Percentiles rank a stretch among this genome's conserved stretches.
phyloP scores from a whole-genome alignment of 2,797 vertebrate species.

The Morus bassanus region DNA sequence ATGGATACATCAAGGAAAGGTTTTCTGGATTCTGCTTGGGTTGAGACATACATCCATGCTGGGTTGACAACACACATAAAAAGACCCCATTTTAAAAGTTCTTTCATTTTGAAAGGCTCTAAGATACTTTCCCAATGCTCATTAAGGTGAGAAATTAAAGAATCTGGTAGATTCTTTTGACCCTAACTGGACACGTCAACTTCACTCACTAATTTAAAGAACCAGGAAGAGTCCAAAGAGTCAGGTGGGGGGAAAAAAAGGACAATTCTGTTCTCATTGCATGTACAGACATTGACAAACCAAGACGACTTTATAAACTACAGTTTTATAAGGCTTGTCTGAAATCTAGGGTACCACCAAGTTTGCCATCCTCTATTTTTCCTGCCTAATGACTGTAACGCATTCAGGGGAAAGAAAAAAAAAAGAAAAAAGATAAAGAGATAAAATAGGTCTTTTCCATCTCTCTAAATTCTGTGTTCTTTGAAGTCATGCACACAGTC shows the following conservation, averaged over 20 bases:
- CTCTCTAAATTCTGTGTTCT: background rate
- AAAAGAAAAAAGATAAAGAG: background rate
- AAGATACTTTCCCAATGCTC: background rate
- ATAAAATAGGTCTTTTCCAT: background rate
- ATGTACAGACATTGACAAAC: background rate
- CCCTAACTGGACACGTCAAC: background rate
- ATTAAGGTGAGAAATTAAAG: background rate
- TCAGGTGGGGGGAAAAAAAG: rapidly evolving
- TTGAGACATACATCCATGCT: rapidly evolving
- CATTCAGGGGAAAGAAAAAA: rapidly evolving
- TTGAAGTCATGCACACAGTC: background rate
- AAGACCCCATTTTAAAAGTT: background rate
- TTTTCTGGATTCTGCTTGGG: background rate
- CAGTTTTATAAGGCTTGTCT: background rate
- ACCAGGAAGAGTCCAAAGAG: background rate
- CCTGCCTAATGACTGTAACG: background rate
- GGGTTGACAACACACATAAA: background rate
- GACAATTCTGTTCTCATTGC: background rate
- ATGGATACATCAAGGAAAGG: background rate
- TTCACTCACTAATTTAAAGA: background rate
- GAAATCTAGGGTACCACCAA: background rate
- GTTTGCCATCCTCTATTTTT: background rate
- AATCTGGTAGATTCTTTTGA: background rate
- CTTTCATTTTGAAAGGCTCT: background rate
- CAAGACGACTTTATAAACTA: background rate